Evolutionary conservation across 2,888 invertebrate species (phyloP).

Genomic region (Lymantria dispar): DNA sequence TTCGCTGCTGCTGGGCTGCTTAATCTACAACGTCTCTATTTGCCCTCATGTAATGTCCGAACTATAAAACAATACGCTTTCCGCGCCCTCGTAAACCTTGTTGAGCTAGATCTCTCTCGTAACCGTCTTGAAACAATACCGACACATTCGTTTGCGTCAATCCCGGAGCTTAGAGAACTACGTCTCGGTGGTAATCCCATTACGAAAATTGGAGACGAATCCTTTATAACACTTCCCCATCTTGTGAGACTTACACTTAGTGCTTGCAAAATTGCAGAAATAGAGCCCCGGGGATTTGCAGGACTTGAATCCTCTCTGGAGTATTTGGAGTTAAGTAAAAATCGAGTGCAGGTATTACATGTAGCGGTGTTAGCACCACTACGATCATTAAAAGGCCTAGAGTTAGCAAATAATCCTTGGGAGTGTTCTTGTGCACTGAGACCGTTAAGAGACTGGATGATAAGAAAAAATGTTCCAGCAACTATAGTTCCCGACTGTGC

Average conservation of each 20-base stretch:
- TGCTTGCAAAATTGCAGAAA: constrained; percentile 86
- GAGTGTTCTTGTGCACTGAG: constrained; percentile 90
- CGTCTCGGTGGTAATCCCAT: constrained; percentile 90
- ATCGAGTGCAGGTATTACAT: constrained; percentile 85
- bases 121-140: constrained; percentile 87
- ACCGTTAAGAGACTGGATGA: constrained; percentile 90
- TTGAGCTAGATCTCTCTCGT: constrained; percentile 90
- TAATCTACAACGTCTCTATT: constrained; percentile 90
- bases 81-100: constrained; percentile 89
- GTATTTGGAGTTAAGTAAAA: constrained; percentile 90
- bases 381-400: constrained; percentile 87
- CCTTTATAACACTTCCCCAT: constrained; percentile 85
- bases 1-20: constrained; percentile 89
- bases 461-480: constrained; percentile 88
- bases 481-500: constrained; percentile 86
- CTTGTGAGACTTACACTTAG: constrained; percentile 88
- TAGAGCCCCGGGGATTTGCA: constrained; percentile 87
- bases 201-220: constrained; percentile 85
- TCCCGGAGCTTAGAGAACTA: constrained; percentile 88
- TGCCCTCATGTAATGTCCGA: constrained; percentile 87
- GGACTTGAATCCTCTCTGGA: constrained; percentile 88
- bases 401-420: constrained; percentile 91
- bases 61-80: constrained; percentile 88
- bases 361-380: constrained; percentile 86
- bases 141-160: constrained; percentile 87